These are phyloP conservation scores for Anguilla anguilla DNA, from an alignment of 2,797 vertebrate genomes.

Conservation along the genomic window DNA sequence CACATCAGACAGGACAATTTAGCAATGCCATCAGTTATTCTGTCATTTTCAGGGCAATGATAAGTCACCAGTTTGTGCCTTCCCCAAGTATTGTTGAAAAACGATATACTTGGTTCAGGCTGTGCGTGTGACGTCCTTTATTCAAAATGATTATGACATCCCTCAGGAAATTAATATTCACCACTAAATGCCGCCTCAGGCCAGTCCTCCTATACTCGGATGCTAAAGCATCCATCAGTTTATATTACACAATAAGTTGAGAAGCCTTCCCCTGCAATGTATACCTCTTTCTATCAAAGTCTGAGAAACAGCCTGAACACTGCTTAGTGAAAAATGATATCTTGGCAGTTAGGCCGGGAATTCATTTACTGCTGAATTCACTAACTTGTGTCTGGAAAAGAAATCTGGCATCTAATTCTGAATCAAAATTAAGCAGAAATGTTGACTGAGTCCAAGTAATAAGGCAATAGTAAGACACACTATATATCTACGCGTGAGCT, in stretches of 20 bases:
- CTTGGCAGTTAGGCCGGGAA: not conserved
- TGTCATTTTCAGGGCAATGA: not conserved
- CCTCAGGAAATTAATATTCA: conserved; percentile 13
- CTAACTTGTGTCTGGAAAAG: not conserved
- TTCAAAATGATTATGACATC: not conserved
- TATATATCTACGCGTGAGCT: too few relatives aligned
- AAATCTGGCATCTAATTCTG: not conserved
- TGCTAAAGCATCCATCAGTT: not conserved
- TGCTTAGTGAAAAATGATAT: not conserved
- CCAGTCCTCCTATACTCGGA: not conserved
- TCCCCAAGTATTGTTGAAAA: not conserved
- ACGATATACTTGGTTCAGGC: not conserved
- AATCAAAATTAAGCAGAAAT: not conserved
- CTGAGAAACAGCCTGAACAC: not conserved
- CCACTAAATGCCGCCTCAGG: not conserved
- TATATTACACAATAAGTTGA: not conserved
- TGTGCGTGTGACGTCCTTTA: not conserved
- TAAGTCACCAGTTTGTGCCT: not conserved
- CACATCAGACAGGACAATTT: not conserved
- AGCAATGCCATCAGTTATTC: not conserved
- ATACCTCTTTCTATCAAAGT: not conserved
- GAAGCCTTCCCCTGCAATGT: not conserved
- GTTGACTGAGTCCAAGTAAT: not conserved
- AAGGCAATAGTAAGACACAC: not conserved
- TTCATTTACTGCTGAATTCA: not conserved